Evolutionary conservation across 2,888 invertebrate genomes (phyloP).

Genomic region (Drosophila borborema): DNA sequence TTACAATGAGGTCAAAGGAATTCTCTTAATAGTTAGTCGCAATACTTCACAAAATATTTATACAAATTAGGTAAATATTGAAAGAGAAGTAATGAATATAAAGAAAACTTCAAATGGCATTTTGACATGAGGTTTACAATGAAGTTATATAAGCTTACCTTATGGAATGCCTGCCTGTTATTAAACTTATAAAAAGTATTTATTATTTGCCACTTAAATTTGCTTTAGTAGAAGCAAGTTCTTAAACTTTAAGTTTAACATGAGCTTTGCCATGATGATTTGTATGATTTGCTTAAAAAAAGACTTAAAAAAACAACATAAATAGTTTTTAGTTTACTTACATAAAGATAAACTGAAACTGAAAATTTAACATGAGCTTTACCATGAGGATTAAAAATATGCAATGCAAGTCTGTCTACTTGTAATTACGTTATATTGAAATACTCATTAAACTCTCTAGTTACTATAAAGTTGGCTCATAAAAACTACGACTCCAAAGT

Average conservation of each 20-base stretch:
- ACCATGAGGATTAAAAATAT: background rate
- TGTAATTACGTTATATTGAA: too few species aligned
- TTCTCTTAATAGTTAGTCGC: background rate
- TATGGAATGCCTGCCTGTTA: too few species aligned
- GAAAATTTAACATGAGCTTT: background rate
- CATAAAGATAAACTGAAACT: background rate
- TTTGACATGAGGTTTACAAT: conserved; percentile 1
- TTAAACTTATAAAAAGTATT: too few species aligned
- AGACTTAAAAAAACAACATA: background rate
- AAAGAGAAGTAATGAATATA: background rate
- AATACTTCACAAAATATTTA: conserved; percentile 6
- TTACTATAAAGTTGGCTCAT: background rate
- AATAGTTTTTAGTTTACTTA: background rate
- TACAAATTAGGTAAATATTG: background rate
- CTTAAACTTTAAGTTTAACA: background rate
- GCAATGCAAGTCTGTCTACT: background rate
- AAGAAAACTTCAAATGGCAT: background rate
- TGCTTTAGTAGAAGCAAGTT: accelerated
- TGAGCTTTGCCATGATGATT: background rate
- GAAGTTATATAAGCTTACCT: background rate
- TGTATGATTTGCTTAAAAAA: too few species aligned
- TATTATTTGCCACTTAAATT: background rate
- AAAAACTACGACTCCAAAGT: background rate
- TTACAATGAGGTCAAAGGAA: background rate
- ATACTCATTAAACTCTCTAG: background rate